Base-by-base conservation (phyloP, 2,113 vertebrate genomes). In the Australoheros scitulus region DNA sequence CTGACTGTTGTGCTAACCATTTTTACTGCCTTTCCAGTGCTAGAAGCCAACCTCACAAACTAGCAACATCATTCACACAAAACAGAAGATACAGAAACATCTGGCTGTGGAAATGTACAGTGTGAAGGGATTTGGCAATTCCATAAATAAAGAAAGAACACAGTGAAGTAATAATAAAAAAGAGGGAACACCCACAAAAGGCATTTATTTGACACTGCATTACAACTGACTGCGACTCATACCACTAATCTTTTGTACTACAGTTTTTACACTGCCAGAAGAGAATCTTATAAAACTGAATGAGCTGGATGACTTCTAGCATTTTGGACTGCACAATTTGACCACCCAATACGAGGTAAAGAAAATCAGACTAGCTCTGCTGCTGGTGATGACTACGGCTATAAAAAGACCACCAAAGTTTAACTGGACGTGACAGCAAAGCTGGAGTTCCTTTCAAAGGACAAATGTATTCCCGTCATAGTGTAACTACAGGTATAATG, bases 151-250 rank as follows among this genome's bases (percentile, higher is more conserved):
- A 55, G 1, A 72, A 52, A 52, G 47, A 52, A n/a, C 47, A 5
- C 3, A 34, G 68, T 29, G 52, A 34, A 72, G 3, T 50, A 50
- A 52, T 72, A 72, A 52, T 52, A 72, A 72, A 68, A 61, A 70
- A 20, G 32, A 14, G 6, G 68, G 26, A 72, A 72, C 68, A 55
- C 47, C 68, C 68, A 55, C 68, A 47, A 34, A 34, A n/a, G 26
- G 68, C 68, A 72, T 72, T 72, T 72, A 72, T 72, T 72, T 72
- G 68, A 72, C 26, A 72, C 26, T n/a, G 68, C 68, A 2, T 55
- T 18, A 17, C 26, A 20, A 29, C 18, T 20, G 68, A 72, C 47
- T 55, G 26, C 6, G 6, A 72, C 32, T 52, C 10, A 72, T 8
- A 72, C 65, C 43, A 32, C 43, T 72, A 72, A 32, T 52, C 65